phyloP scores from a whole-genome alignment of 2,888 invertebrate species.

The Drosophila putrida region DNA sequence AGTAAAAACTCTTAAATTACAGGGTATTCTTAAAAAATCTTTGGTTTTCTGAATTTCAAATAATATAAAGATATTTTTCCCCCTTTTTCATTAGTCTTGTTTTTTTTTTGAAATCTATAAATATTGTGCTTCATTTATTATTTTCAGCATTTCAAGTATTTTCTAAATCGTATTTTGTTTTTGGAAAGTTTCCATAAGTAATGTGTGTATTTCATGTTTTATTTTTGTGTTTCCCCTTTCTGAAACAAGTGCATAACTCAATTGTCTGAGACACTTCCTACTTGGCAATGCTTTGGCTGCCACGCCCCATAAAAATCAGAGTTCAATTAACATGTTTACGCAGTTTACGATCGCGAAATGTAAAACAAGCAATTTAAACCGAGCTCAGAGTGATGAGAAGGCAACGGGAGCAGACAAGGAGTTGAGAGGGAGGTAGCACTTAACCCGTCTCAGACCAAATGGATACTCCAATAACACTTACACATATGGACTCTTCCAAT shows the following conservation, averaged over 20 bases:
- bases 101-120: too few species aligned
- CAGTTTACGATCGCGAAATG: conserved; percentile 65
- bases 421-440: conserved; percentile 35
- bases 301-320: conserved; percentile 53
- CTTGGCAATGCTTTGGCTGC: conserved; percentile 9
- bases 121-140: too few species aligned
- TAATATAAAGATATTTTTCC: too few species aligned
- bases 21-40: too few species aligned
- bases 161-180: too few species aligned
- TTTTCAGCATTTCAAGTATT: too few species aligned
- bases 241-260: neutral
- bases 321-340: conserved; percentile 72
- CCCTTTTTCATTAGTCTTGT: too few species aligned
- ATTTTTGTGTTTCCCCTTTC: neutral
- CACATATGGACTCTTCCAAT: neutral
- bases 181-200: too few species aligned
- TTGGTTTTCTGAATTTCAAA: too few species aligned
- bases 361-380: conserved; percentile 51
- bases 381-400: conserved; percentile 40
- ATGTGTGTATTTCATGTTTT: too few species aligned
- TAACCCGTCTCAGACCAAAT: conserved; percentile 42
- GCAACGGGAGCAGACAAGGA: neutral
- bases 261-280: conserved; percentile 17
- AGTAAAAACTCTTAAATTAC: too few species aligned
- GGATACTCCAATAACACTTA: neutral